These are phyloP conservation scores for Tapirus terrestris DNA, from an alignment of 2,113 vertebrate genomes.

Conservation along the genomic window DNA sequence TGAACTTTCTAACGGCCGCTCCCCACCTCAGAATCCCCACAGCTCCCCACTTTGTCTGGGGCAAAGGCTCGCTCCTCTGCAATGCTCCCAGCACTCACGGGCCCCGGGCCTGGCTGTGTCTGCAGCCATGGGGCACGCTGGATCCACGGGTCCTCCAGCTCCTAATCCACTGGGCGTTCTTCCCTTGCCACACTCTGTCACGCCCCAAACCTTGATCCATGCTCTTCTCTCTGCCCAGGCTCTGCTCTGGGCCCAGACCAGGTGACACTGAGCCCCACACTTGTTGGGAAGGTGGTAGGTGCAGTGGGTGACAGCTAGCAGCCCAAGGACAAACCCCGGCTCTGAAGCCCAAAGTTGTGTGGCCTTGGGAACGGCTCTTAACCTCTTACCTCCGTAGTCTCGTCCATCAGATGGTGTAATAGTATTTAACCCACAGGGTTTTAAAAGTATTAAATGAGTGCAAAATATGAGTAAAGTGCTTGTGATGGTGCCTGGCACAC, in stretches of 20 bases:
- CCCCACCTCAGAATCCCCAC: not conserved
- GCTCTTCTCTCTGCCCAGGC: not conserved
- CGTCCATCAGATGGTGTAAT: not conserved
- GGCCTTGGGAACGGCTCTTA: not conserved
- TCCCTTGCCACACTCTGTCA: fast-evolving
- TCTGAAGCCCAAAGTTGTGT: not conserved
- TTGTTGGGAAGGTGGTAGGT: not conserved
- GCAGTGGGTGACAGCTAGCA: not conserved
- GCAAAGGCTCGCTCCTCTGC: not conserved
- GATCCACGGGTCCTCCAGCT: not conserved
- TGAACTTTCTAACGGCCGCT: fast-evolving
- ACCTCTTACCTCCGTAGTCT: not conserved
- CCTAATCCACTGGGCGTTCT: not conserved
- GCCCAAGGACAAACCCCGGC: not conserved
- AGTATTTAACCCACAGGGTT: not conserved
- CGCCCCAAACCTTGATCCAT: not conserved
- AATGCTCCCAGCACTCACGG: not conserved
- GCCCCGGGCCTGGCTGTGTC: not conserved
- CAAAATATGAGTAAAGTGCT: fast-evolving
- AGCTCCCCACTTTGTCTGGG: not conserved
- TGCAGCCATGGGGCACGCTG: not conserved
- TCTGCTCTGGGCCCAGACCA: not conserved
- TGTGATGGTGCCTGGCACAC: not conserved
- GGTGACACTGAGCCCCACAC: fast-evolving
- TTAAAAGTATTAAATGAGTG: not conserved